Evolutionary conservation across 2,113 vertebrate genomes (phyloP), one percentile per base, ranked within the genome.

Genomic region (Trogon melanurus): DNA sequence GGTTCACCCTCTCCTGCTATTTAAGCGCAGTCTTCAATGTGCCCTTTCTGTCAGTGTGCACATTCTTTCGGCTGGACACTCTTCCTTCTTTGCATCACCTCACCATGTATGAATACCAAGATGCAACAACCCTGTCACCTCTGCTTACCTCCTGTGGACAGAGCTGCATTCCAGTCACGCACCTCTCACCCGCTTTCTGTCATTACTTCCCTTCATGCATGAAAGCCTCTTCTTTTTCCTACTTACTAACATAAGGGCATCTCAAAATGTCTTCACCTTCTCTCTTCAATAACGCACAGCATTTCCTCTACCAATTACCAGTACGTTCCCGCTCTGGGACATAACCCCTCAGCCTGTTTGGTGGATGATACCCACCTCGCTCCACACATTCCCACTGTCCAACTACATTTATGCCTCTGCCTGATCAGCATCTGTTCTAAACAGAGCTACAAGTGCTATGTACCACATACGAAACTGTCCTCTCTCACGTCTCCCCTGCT

Each of bases 201-300:
- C 91, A 88, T 92, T 72, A 79, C 84, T 88, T 69, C 81, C 80
- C 74, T 88, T 93, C 89, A 85, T 41, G 87, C 91, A 76, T 51
- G 84, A 94, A 84, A 93, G 74, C 67, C n/a, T 95, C 84, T 79
- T 60, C 58, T 76, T 93, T 75, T 85, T 58, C 85, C 79, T 85
- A 26, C 84, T 79, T 69, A 73, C 54, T 71, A 61, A 73, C 12
- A 22, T 66, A 66, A 89, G 32, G 88, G 79, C 79, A 89, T 38
- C 85, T 70, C 58, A 62, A 48, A 85, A 86, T 9, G 56, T 51
- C 74, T 71, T 91, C 94, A 66, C 79, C 56, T 79, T 83, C 56
- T 80, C 74, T 79, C 54, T 75, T 82, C 71, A 70, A 16, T 66
- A 79, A 70, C 3, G n/a, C 51, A 38, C 50, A 79, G 71, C 50